phyloP scores from a whole-genome alignment of 2,113 vertebrate species.

The Xiphophorus couchianus region DNA sequence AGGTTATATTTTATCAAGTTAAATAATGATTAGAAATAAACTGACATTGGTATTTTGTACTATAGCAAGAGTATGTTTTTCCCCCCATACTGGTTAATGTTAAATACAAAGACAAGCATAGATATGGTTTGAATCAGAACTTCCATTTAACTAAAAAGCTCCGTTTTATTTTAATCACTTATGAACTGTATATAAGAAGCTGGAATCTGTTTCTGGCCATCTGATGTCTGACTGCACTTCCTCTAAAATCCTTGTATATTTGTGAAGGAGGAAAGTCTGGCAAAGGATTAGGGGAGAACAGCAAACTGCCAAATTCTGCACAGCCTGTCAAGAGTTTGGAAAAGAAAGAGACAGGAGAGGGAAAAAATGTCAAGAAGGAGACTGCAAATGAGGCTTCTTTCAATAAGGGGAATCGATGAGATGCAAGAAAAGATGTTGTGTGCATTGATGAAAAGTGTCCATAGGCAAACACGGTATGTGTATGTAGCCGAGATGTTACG shows the following conservation, averaged over 20 bases:
- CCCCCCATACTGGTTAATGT: not conserved
- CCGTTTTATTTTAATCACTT: constrained; percentile 1
- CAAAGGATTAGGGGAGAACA: constrained; percentile 77
- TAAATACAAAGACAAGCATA: not conserved
- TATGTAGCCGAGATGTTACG: constrained; percentile 24
- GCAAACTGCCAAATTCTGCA: constrained; percentile 79
- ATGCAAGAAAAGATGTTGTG: constrained; percentile 80
- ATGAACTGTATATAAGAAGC: constrained; percentile 59
- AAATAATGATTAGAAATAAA: not conserved
- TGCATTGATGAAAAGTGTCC: constrained; percentile 77
- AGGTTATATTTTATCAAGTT: not conserved
- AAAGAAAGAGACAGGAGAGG: constrained; percentile 71
- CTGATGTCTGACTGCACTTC: constrained; percentile 69
- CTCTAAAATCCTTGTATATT: constrained; percentile 70
- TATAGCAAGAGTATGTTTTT: not conserved
- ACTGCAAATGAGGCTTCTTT: constrained; percentile 85
- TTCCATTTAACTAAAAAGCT: not conserved
- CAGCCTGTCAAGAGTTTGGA: constrained; percentile 75
- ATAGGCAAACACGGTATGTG: constrained; percentile 67
- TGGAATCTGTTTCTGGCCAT: constrained; percentile 60
- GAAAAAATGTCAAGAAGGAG: constrained; percentile 79
- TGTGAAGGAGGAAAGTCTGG: constrained; percentile 75
- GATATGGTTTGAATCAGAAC: not conserved
- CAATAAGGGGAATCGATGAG: constrained; percentile 81
- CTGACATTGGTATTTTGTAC: not conserved